Conservation (phyloP, 2,113 vertebrate species). For the pig (Sus scrofa) region T2T-Sscrofa CM000829.6:36361001-36361500, state of each 20-base stretch:
- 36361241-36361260: conserved; percentile 60
- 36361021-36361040: neutral
- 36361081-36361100: neutral
- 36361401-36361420: conserved; percentile 81
- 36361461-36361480: conserved; percentile 73
- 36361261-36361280: neutral
- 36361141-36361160: neutral
- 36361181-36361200: conserved; percentile 54
- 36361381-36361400: conserved; percentile 73
- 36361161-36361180: conserved; percentile 52
- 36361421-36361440: conserved; percentile 79
- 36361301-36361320: conserved; percentile 57
- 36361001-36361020: neutral
- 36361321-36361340: conserved; percentile 61
- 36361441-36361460: conserved; percentile 83
- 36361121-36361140: neutral
- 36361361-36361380: conserved; percentile 77
- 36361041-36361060: neutral
- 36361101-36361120: neutral
- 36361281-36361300: conserved; percentile 54
- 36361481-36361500: conserved; percentile 73
- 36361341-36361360: conserved; percentile 69
- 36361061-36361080: neutral
- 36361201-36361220: conserved; percentile 61
- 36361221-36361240: conserved; percentile 67